phyloP scores from a whole-genome alignment of 2,888 invertebrate genomes.

The Xiphydria camelus region DNA sequence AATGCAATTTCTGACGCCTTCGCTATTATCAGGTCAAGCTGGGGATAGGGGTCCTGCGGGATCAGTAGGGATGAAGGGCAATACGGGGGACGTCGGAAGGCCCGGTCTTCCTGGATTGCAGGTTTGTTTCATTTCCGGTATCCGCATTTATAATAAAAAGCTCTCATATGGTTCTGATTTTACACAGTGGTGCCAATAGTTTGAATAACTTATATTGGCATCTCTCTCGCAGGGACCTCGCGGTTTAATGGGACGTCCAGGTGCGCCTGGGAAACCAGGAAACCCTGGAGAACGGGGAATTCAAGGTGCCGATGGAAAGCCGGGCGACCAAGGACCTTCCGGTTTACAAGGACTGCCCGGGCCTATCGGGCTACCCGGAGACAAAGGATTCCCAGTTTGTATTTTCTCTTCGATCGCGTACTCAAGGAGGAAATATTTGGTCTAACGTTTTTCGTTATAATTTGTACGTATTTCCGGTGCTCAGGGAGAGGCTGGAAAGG shows the following conservation, averaged over 20 bases:
- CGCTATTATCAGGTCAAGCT: conserved; percentile 64
- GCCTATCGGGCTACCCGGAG: conserved; percentile 76
- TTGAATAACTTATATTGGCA: too few species aligned
- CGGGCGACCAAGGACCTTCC: conserved; percentile 80
- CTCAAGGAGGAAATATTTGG: too few species aligned
- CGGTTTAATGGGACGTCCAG: conserved; percentile 71
- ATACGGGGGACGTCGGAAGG: conserved; percentile 65
- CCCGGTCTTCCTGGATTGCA: conserved; percentile 64
- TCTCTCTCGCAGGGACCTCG: conserved; percentile 63
- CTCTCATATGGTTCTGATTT: too few species aligned
- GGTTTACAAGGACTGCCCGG: conserved; percentile 82
- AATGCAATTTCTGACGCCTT: too few species aligned
- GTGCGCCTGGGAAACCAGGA: conserved; percentile 71
- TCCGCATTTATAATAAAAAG: too few species aligned
- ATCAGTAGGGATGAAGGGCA: conserved; percentile 64
- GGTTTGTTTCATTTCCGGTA: conserved; percentile 37
- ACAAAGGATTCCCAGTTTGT: conserved; percentile 75
- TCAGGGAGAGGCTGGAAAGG: conserved; percentile 79
- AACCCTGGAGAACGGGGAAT: conserved; percentile 73
- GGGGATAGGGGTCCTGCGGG: conserved; percentile 71
- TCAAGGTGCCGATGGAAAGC: conserved; percentile 82
- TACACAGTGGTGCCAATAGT: too few species aligned
- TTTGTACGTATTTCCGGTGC: too few species aligned
- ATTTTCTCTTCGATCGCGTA: too few species aligned
- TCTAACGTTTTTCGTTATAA: too few species aligned